Evolutionary conservation across 2,113 vertebrate genomes (phyloP).

Genomic region (Hyperoodon ampullatus): DNA sequence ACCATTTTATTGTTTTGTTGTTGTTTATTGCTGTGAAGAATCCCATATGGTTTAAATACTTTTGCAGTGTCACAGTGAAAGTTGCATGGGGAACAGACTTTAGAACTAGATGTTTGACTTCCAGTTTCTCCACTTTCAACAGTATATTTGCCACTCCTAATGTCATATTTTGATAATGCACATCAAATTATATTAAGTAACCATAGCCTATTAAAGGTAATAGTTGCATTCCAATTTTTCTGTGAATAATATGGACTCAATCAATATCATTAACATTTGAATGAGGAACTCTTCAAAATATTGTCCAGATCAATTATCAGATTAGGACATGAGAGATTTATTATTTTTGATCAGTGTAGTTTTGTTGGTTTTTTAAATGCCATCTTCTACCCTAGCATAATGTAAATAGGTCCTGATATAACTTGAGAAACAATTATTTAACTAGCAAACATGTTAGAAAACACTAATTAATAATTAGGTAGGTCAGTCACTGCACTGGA

Average conservation of each 20-base stretch:
- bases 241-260: not conserved
- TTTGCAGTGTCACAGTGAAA: not conserved
- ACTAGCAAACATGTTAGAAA: not conserved
- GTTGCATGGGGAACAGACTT: not conserved
- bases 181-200: not conserved
- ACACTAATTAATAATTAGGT: not conserved
- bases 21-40: not conserved
- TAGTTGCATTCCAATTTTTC: not conserved
- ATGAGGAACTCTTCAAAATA: not conserved
- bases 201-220: not conserved
- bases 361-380: not conserved
- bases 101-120: not conserved
- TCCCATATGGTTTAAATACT: not conserved
- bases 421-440: not conserved
- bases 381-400: not conserved
- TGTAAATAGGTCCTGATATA: not conserved
- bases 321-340: not conserved
- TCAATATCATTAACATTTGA: not conserved
- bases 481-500: not conserved
- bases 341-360: not conserved
- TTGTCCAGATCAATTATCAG: not conserved
- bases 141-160: not conserved
- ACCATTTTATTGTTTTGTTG: not conserved
- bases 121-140: not conserved
- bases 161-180: not conserved